These are phyloP conservation scores for Pyrrhosoma nymphula DNA, from an alignment of 2,888 invertebrate genomes.

Conservation along the genomic window DNA sequence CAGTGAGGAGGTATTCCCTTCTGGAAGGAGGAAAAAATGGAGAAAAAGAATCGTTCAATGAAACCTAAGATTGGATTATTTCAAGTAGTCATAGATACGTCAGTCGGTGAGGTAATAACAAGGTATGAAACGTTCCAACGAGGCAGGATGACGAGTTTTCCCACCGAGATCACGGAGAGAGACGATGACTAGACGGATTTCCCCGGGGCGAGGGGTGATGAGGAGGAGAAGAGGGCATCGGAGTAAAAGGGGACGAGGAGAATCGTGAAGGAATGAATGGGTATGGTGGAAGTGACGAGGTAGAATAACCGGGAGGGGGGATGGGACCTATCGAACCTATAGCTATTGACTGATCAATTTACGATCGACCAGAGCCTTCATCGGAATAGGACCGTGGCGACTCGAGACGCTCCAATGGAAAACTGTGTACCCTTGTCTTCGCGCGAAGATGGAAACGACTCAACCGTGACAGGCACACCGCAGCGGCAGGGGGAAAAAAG, in stretches of 20 bases:
- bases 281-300: neutral
- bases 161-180: neutral
- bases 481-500: neutral
- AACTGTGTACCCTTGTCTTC: neutral
- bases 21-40: too few relatives aligned
- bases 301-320: neutral
- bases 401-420: neutral
- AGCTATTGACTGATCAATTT: constrained; percentile 27
- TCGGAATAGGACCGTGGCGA: constrained; percentile 20
- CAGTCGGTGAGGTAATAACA: too few relatives aligned
- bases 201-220: neutral
- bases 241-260: neutral
- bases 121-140: too few relatives aligned
- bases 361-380: neutral
- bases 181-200: neutral
- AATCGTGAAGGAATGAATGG: constrained; percentile 28
- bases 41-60: too few relatives aligned
- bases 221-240: neutral
- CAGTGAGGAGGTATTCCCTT: too few relatives aligned
- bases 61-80: too few relatives aligned
- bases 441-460: constrained; percentile 9
- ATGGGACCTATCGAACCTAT: neutral
- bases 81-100: too few relatives aligned
- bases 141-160: neutral
- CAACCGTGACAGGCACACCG: neutral